Evolutionary conservation across 1,140 invertebrate genomes (phyloP).

Genomic region (Lucilia cuprina): DNA sequence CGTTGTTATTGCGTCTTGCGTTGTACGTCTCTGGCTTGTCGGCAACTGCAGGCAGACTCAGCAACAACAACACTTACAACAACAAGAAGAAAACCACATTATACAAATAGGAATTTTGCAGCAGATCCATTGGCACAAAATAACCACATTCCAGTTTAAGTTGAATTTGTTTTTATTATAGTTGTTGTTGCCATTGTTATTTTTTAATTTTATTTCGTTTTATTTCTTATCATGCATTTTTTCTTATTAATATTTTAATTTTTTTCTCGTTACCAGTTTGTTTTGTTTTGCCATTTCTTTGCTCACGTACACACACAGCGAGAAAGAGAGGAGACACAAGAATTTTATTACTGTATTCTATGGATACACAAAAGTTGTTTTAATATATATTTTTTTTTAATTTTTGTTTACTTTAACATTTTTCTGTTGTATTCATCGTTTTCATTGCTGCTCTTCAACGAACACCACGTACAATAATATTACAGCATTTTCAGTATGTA

Average conservation of each 20-base stretch:
- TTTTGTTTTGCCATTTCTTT: constrained; percentile 28
- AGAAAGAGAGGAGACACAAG: background rate
- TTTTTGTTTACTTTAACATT: constrained; percentile 20
- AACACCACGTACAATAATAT: background rate
- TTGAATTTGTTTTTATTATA: background rate
- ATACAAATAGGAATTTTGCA: constrained; percentile 30
- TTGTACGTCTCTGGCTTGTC: background rate
- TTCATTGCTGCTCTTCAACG: background rate
- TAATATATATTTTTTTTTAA: background rate
- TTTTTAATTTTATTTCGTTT: background rate
- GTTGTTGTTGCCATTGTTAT: background rate
- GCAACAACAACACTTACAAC: background rate
- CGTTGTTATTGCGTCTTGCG: background rate
- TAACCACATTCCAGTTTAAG: constrained; percentile 33
- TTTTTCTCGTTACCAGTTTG: background rate
- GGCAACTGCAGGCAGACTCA: background rate
- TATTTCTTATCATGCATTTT: constrained; percentile 14
- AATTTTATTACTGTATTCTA: background rate
- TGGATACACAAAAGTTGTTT: background rate
- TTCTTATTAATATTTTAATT: background rate
- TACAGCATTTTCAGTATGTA: constrained; percentile 24
- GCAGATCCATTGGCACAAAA: constrained; percentile 20
- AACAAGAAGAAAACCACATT: constrained; percentile 16
- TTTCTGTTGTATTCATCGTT: background rate
- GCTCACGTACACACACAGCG: background rate